These are phyloP conservation scores for Hippocampus zosterae DNA, from an alignment of 2,113 vertebrate genomes.

Conservation along the genomic window DNA sequence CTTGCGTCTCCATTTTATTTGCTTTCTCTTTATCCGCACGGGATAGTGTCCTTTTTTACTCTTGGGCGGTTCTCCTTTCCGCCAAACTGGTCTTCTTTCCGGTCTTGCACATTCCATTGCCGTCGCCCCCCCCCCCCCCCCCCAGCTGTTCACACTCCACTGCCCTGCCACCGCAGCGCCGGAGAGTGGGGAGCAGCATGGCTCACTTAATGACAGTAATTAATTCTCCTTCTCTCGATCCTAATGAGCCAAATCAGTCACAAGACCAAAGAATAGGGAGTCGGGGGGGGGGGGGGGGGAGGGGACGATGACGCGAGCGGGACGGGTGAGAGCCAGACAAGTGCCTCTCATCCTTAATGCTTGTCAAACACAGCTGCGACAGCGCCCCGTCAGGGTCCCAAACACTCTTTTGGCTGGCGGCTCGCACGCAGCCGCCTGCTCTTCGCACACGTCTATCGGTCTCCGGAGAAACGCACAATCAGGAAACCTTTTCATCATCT, in stretches of 20 bases:
- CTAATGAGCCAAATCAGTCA: slow-evolving; percentile 73
- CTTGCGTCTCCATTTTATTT: slow-evolving; percentile 21
- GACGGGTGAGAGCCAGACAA: slow-evolving; percentile 37
- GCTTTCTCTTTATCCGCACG: slow-evolving; percentile 22
- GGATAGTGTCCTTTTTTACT: slow-evolving; percentile 5
- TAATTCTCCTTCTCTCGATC: slow-evolving; percentile 64
- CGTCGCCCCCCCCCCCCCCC: slow-evolving; percentile 11
- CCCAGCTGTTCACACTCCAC: slow-evolving; percentile 52
- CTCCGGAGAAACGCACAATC: slow-evolving; percentile 9
- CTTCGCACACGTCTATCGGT: slow-evolving; percentile 14
- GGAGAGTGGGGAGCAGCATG: slow-evolving; percentile 32
- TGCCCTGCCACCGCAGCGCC: slow-evolving; percentile 41
- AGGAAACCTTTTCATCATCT: slow-evolving; percentile 12
- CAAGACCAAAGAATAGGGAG: slow-evolving; percentile 15
- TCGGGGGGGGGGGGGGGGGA: too few species aligned
- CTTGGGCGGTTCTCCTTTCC: neutral
- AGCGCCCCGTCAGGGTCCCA: slow-evolving; percentile 30
- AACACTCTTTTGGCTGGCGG: slow-evolving; percentile 11
- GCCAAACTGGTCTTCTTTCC: neutral
- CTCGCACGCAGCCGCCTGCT: slow-evolving; percentile 32
- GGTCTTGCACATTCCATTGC: slow-evolving; percentile 2
- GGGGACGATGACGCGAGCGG: slow-evolving; percentile 10
- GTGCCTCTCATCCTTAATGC: slow-evolving; percentile 50
- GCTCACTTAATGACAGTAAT: slow-evolving; percentile 72
- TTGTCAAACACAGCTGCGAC: slow-evolving; percentile 43